Conservation (phyloP, 2,797 vertebrate genomes). For the Danio choprae region DNA sequence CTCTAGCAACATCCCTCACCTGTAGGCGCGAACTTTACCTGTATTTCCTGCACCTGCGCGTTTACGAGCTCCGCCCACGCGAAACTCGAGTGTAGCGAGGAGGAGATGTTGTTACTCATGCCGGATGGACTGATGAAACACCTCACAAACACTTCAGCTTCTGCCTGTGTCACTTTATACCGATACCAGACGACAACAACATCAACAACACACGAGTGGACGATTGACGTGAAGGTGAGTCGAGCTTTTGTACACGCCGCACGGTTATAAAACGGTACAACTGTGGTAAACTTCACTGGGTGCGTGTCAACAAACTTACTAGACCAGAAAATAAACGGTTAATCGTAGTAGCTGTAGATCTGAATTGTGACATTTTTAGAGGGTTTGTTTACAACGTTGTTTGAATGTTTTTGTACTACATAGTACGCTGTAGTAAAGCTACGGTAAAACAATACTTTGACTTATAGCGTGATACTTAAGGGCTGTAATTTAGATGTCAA, state of each 20-base stretch:
- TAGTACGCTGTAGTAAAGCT: background rate
- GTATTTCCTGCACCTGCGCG: constrained; percentile 4
- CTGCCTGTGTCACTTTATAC: background rate
- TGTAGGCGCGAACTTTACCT: background rate
- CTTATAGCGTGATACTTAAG: no score
- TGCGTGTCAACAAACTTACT: background rate
- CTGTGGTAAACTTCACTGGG: background rate
- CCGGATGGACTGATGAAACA: background rate
- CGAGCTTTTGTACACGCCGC: background rate
- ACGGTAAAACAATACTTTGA: background rate
- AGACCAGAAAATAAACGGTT: background rate
- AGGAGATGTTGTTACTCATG: constrained; percentile 19
- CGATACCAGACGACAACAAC: background rate
- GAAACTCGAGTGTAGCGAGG: constrained; percentile 16
- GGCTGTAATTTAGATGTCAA: background rate
- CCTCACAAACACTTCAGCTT: background rate
- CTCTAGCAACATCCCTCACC: no score
- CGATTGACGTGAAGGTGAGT: constrained; percentile 12
- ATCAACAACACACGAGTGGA: no score
- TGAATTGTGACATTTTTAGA: background rate
- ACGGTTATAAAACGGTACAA: background rate
- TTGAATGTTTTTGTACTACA: no score
- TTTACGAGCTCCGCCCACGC: constrained; percentile 26
- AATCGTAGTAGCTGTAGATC: background rate
- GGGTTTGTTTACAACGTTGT: no score